Base-by-base conservation (phyloP, 2,888 invertebrate species). In the Encarsia formosa region DNA sequence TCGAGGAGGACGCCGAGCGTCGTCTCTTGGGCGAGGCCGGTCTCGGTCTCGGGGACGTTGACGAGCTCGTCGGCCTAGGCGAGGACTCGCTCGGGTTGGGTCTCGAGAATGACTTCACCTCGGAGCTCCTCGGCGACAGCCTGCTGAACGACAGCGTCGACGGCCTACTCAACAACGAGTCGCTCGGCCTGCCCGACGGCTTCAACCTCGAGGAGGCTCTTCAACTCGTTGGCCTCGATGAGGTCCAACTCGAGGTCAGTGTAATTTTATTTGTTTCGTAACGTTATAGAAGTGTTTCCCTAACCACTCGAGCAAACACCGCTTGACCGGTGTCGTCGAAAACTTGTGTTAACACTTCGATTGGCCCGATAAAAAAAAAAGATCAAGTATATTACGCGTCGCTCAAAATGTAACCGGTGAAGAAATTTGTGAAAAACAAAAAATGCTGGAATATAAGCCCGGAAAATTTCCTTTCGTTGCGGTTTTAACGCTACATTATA, bases 161-260 rank as follows among this genome's bases (percentile, higher is more conserved):
- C 54, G 68, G 69, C 11, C 62, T 73, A 24, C 66, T 72, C 18
- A 64, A 65, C 62, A 69, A 68, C 67, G 71, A 73, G 39, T 66
- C 77, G 26, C 68, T 79, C 54, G 78, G 78, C 56, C 68, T 79
- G 47, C 76, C 79, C 60, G 79, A 84, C 66, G 84, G 84, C 66
- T 82, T 83, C 63, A 81, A 86, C 42, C 79, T 87, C 41, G 87
- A 87, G 69, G 86, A 87, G 70, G 86, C 86, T 32, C 78, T 87
- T 5, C 83, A 85, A 68, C 78, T 87, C 38, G 85, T 86, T n/a
- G 86, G 84, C 61, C 80, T 87, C 63, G 84, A 86, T 65, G 84
- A 84, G 67, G 77, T 76, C 65, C 69, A 75, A 58, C 70, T 74
- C 61, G 75, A 78, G 75, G 79, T 55, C 3, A 22, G 52, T 44